A percentile compares a stretch with the other conserved stretches of the same genome.
Conservation (phyloP, 2,113 vertebrate species). For the Leiothrix lutea region DNA sequence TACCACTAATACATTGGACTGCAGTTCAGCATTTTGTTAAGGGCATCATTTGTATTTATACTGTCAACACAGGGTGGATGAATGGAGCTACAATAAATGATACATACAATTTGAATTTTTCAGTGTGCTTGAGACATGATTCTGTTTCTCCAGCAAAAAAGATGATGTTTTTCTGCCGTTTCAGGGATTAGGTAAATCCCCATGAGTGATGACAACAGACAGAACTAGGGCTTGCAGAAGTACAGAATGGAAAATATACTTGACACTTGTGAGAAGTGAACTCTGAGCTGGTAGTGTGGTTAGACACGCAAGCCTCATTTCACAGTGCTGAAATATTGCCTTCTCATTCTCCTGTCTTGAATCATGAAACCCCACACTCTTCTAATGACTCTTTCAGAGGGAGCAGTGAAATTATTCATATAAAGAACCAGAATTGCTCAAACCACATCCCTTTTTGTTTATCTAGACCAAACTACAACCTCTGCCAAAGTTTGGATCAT, state of each 20-base stretch:
- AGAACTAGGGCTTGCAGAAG: constrained; percentile 20
- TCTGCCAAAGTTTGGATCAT: not conserved
- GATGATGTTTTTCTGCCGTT: not conserved
- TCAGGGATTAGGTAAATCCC: constrained; percentile 53
- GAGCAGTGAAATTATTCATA: constrained; percentile 15
- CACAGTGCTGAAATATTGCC: not conserved
- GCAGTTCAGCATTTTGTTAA: constrained; percentile 5
- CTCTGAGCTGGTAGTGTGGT: not conserved
- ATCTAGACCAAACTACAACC: not conserved
- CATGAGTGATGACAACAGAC: constrained; percentile 45
- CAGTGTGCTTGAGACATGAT: not conserved
- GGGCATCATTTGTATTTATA: not conserved
- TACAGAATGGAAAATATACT: not conserved
- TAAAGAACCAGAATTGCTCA: not conserved
- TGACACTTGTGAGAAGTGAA: constrained; percentile 18
- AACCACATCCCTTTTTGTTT: not conserved
- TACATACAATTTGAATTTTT: not conserved
- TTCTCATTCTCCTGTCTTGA: constrained; percentile 35
- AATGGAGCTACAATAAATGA: not conserved
- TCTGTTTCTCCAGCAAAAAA: constrained; percentile 28
- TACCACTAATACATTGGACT: not conserved
- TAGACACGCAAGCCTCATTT: constrained; percentile 12
- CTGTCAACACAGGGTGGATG: not conserved
- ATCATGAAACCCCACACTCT: not conserved
- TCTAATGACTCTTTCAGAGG: not conserved